Evolutionary conservation across 2,888 invertebrate genomes (phyloP).

Genomic region (Idaea straminata): DNA sequence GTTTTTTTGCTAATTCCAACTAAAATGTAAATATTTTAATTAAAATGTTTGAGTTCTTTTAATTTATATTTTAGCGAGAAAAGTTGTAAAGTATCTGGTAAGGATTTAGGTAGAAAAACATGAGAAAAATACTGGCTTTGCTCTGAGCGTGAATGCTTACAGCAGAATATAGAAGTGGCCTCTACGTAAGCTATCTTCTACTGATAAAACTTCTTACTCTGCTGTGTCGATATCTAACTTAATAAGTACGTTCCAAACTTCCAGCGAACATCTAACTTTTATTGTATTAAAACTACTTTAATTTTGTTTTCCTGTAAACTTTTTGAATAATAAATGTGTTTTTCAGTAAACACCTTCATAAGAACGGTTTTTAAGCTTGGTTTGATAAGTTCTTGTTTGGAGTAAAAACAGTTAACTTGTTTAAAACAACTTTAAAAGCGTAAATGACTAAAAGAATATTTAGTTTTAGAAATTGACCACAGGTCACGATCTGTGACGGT

Average conservation of each 20-base stretch:
- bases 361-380: not conserved
- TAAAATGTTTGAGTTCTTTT: not conserved
- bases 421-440: not conserved
- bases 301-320: not conserved
- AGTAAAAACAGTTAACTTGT: not conserved
- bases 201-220: conserved; percentile 28
- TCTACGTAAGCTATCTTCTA: conserved; percentile 14
- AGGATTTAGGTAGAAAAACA: too few relatives aligned
- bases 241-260: conserved; percentile 13
- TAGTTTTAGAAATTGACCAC: too few relatives aligned
- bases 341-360: not conserved
- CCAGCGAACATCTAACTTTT: conserved; percentile 17
- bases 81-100: conserved; percentile 3
- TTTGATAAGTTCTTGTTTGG: not conserved
- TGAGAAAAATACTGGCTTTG: conserved; percentile 7
- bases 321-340: not conserved
- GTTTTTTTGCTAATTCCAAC: not conserved
- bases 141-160: conserved; percentile 16
- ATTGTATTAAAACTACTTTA: conserved; percentile 13
- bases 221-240: conserved; percentile 26
- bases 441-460: too few relatives aligned
- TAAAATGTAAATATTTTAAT: not conserved
- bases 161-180: conserved; percentile 13
- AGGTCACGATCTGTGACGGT: too few relatives aligned
- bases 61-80: not conserved